These are phyloP conservation scores for Temnothorax nylanderi DNA, from an alignment of 1,140 invertebrate genomes.

Conservation along the genomic window DNA sequence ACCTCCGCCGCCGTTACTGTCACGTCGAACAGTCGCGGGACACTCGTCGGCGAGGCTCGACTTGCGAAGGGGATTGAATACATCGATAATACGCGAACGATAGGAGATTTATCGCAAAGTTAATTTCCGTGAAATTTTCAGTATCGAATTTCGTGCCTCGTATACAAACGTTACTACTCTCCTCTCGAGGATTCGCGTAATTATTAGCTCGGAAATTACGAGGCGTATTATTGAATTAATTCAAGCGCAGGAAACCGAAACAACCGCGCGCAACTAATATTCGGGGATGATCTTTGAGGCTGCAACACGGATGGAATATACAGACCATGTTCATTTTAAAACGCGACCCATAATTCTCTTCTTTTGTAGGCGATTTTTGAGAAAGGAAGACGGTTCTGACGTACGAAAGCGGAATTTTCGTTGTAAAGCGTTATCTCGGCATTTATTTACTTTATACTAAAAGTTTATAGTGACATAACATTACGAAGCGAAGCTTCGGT, in stretches of 20 bases:
- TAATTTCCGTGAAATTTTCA: neutral
- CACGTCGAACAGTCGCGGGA: neutral
- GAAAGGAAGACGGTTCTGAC: conserved; percentile 41
- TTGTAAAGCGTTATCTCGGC: conserved; percentile 23
- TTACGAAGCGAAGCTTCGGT: conserved; percentile 18
- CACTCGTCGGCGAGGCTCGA: conserved; percentile 48
- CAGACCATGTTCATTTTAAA: conserved; percentile 4
- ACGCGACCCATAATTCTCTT: conserved; percentile 9
- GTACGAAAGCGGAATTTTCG: conserved; percentile 35
- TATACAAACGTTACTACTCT: neutral
- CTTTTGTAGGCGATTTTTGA: conserved; percentile 29
- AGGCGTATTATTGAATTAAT: neutral
- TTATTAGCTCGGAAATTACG: neutral
- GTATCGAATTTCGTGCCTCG: neutral
- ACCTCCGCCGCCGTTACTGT: conserved; percentile 70
- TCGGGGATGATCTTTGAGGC: neutral
- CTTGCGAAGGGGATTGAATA: neutral
- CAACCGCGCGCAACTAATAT: neutral
- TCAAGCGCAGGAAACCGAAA: neutral
- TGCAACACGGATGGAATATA: neutral
- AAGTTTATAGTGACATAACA: neutral
- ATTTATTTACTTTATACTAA: neutral
- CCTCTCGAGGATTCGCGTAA: neutral
- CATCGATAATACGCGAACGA: neutral
- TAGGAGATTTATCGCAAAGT: neutral